These are phyloP conservation scores for Rostratula benghalensis DNA, from an alignment of 2,113 vertebrate genomes.

Conservation along the genomic window DNA sequence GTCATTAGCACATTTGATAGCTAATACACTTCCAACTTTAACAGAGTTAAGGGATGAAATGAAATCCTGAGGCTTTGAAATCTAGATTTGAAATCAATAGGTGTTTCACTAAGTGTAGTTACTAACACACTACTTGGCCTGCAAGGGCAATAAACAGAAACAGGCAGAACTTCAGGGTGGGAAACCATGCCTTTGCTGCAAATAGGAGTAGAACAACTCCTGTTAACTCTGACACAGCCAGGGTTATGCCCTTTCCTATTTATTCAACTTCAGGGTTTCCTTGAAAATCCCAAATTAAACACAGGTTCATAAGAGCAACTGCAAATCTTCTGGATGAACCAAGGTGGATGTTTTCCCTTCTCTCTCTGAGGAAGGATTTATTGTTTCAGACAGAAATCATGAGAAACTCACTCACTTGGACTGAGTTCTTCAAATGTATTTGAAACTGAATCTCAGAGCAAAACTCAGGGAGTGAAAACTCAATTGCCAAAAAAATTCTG, in stretches of 20 bases:
- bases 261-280: not conserved
- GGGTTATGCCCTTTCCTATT: not conserved
- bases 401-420: constrained; percentile 50
- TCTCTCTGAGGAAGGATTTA: not conserved
- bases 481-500: constrained; percentile 24
- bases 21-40: not conserved
- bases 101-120: not conserved
- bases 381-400: constrained; percentile 42
- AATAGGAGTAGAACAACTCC: not conserved
- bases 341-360: not conserved
- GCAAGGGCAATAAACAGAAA: not conserved
- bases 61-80: not conserved
- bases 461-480: constrained; percentile 20
- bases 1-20: not conserved
- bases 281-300: constrained; percentile 34
- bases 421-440: constrained; percentile 29
- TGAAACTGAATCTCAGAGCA: constrained; percentile 23
- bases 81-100: not conserved
- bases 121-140: not conserved
- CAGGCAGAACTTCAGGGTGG: not conserved
- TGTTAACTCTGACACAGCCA: not conserved
- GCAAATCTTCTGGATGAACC: constrained; percentile 19
- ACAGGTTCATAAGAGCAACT: constrained; percentile 31
- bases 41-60: not conserved
- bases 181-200: not conserved